Evolutionary conservation across 2,888 invertebrate species (phyloP).

Genomic region (Bembecia ichneumoniformis): DNA sequence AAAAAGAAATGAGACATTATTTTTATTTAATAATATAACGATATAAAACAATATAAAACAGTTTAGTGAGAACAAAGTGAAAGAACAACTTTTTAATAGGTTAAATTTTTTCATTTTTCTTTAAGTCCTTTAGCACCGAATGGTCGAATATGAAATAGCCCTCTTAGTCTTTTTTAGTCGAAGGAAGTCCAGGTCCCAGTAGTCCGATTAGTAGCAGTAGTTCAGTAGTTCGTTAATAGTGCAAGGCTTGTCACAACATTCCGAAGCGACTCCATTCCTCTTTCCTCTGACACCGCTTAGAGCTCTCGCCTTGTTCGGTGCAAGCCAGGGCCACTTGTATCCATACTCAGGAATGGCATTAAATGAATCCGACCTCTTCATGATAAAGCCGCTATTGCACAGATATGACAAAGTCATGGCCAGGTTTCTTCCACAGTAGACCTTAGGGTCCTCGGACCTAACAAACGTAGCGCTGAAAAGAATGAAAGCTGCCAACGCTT

Average conservation of each 20-base stretch:
- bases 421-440: conserved; percentile 21
- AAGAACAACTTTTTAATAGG: too few relatives aligned
- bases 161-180: too few relatives aligned
- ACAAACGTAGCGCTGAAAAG: background rate
- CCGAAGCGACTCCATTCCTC: conserved; percentile 15
- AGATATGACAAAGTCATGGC: conserved; percentile 15
- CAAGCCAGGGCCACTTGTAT: background rate
- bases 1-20: too few relatives aligned
- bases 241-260: conserved; percentile 21
- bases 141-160: too few relatives aligned
- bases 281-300: conserved; percentile 9
- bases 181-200: background rate
- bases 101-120: too few relatives aligned
- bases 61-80: too few relatives aligned
- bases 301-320: background rate
- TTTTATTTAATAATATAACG: too few relatives aligned
- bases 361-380: conserved; percentile 2
- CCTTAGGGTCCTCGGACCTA: background rate
- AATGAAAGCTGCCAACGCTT: background rate
- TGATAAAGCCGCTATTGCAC: conserved; percentile 10
- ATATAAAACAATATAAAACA: too few relatives aligned
- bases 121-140: too few relatives aligned
- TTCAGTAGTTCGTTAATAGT: conserved; percentile 15
- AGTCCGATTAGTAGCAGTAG: conserved; percentile 14
- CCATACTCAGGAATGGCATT: background rate